Percentiles rank a stretch among this genome's conserved stretches.
Conservation (phyloP, 2,888 invertebrate genomes). For the Autographa pulchrina region DNA sequence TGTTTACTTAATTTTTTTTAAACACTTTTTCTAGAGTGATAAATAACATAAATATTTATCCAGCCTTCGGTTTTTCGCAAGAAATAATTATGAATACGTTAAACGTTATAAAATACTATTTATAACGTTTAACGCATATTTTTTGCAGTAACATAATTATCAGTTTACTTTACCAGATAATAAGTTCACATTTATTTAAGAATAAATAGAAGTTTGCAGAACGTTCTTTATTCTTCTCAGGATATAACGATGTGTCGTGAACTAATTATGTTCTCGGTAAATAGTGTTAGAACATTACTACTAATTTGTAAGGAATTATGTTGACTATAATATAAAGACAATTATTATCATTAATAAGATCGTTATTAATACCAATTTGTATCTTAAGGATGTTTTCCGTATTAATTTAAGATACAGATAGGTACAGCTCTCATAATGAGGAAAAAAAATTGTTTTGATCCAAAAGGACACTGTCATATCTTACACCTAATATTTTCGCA, state of each 20-base stretch:
- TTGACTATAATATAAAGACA: constrained; percentile 1
- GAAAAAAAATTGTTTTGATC: too few relatives aligned
- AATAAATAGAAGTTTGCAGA: constrained; percentile 25
- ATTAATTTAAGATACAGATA: neutral
- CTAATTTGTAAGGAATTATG: constrained; percentile 23
- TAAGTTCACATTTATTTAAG: constrained; percentile 40
- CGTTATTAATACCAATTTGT: neutral
- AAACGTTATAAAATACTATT: too few relatives aligned
- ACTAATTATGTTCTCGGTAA: neutral
- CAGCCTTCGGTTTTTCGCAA: constrained; percentile 48
- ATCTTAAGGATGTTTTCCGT: too few relatives aligned
- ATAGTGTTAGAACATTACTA: constrained; percentile 13
- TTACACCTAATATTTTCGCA: constrained; percentile 11
- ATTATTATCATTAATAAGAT: neutral
- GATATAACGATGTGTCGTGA: constrained; percentile 1
- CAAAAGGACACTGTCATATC: neutral
- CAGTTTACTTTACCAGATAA: constrained; percentile 10
- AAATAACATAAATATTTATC: constrained; percentile 19
- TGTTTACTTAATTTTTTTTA: too few relatives aligned
- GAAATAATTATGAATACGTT: too few relatives aligned
- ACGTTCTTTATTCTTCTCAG: constrained; percentile 17
- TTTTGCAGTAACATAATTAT: constrained; percentile 33
- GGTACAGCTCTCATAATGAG: too few relatives aligned
- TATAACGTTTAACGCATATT: constrained; percentile 25
- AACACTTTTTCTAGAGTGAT: too few relatives aligned